These are phyloP conservation scores for Gavia stellata DNA, from an alignment of 2,113 vertebrate species.

Conservation along the genomic window DNA sequence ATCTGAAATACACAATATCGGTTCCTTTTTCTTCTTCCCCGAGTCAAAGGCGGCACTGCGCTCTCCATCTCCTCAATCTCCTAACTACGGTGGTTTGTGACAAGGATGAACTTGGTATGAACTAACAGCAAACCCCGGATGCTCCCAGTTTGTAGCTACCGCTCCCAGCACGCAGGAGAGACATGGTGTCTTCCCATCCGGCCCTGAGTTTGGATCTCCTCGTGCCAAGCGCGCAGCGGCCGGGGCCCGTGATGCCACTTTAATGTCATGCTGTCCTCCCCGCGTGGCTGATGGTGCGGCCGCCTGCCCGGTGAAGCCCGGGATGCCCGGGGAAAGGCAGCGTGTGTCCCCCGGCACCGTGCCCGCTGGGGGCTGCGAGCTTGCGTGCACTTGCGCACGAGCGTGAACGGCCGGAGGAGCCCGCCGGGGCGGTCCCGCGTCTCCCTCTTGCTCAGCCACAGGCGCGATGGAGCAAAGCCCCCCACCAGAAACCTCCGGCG, in stretches of 20 bases:
- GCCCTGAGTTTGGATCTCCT: constrained; percentile 26
- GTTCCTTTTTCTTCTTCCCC: background rate
- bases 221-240: background rate
- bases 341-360: background rate
- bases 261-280: background rate
- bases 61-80: constrained; percentile 11
- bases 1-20: constrained; percentile 41
- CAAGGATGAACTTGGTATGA: background rate
- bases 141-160: background rate
- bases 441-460: background rate
- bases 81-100: background rate
- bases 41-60: constrained; percentile 38
- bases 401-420: background rate
- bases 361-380: background rate
- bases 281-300: background rate
- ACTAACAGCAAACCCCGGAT: background rate
- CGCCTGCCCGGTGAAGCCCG: background rate
- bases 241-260: background rate
- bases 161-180: background rate
- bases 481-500: background rate
- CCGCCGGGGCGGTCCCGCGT: rapidly evolving
- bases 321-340: background rate
- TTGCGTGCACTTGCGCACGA: background rate
- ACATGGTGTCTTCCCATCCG: background rate
- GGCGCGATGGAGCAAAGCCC: background rate